Base-by-base conservation (phyloP, 2,888 invertebrate genomes). In the Sarcophaga carnaria region DNA sequence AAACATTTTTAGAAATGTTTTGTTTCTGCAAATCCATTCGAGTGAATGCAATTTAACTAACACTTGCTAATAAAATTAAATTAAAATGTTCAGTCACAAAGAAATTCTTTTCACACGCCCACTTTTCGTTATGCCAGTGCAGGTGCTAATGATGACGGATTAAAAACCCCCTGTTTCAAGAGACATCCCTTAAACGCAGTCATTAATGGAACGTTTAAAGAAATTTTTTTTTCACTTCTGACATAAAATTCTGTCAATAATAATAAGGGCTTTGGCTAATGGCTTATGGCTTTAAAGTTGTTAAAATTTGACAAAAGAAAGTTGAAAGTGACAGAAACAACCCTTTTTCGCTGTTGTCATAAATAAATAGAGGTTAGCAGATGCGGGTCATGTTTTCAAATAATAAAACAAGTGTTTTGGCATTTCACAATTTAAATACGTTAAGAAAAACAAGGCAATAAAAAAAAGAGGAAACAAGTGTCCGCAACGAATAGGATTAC, bases 401-500 rank as follows among this genome's bases (percentile, higher is more conserved):
- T 12, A 66, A 59, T 4, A 47, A 78, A 80, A 87, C 80, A 87
- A 87, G 79, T 81, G 80, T 74, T 86, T 74, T 72, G 37, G 49
- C 69, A 64, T 54, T 27, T 63, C 17, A 12, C 54, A 54, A 14
- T 66, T 67, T 49, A 6, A 64, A 70, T 37, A 2, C 37, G 37
- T 10, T 8, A 37, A 1, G 22, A 49, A 64, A 62, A 70, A 63
- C 25, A 62, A 62, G 17, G 14, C 14, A 54, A 37, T 54, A 37
- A 66, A 14, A 37, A 66, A n/a, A 59, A 60, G 3, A 45, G n/a
- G n/a, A 20, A 37, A 75, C 84, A 87, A 87, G 81, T 81, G 79
- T 81, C 78, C 78, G 75, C 22, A 62, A 71, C 87, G 62, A 87
- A 83, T 84, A 54, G 27, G 78, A 81, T 87, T 86, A 80, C 45